These are phyloP conservation scores for Thalassarche chlororhynchos DNA, from an alignment of 2,113 vertebrate genomes.

Conservation along the genomic window DNA sequence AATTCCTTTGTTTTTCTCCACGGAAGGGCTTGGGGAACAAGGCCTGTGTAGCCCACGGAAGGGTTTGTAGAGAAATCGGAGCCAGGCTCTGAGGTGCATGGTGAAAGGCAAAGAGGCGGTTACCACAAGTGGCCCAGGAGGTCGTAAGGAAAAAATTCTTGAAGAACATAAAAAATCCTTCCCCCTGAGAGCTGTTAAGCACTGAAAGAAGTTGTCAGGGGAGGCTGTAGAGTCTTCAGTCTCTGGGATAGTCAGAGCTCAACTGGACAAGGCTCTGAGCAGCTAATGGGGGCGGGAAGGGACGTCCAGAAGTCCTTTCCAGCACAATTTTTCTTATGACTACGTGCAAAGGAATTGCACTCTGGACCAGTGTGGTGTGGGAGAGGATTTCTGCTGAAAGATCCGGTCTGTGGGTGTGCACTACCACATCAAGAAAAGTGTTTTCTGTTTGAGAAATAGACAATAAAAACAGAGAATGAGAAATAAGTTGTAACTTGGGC, in stretches of 20 bases:
- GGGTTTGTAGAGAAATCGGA: background rate
- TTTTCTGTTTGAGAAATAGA: background rate
- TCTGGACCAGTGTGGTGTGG: background rate
- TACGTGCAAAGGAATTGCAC: rapidly evolving
- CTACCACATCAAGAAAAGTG: background rate
- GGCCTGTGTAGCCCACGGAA: rapidly evolving
- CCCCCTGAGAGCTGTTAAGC: background rate
- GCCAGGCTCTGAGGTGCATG: rapidly evolving
- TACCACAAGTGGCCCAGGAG: background rate
- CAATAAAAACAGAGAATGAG: background rate
- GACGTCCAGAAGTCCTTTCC: background rate
- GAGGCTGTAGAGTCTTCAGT: background rate
- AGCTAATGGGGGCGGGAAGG: background rate
- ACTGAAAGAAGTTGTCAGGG: background rate
- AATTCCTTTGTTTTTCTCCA: background rate
- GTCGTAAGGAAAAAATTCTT: background rate
- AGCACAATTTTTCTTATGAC: rapidly evolving
- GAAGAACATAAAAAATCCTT: background rate
- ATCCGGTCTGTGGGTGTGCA: background rate
- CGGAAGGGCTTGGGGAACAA: background rate
- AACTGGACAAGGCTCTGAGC: background rate
- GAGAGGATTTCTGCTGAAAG: background rate
- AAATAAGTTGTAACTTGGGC: background rate
- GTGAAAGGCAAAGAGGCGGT: background rate
- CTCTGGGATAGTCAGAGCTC: background rate